A percentile compares a stretch with the other conserved stretches of the same genome.
phyloP scores from a whole-genome alignment of 2,113 vertebrate genomes.

The Excalfactoria chinensis region DNA sequence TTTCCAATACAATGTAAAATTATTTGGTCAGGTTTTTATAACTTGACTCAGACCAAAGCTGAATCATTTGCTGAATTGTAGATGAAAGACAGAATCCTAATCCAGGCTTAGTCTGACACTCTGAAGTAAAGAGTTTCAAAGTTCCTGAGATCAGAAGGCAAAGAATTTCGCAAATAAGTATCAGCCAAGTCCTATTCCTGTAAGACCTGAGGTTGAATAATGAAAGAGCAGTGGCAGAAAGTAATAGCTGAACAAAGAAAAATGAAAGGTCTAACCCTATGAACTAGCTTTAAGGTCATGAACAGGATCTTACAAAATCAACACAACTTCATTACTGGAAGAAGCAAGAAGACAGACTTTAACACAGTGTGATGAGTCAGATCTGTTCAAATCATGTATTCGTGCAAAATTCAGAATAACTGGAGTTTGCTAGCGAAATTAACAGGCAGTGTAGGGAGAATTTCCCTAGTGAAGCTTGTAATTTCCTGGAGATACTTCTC shows the following conservation, averaged over 20 bases:
- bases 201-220: constrained; percentile 56
- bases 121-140: constrained; percentile 56
- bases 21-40: neutral
- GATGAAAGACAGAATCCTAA: constrained; percentile 38
- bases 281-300: constrained; percentile 63
- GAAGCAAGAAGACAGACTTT: constrained; percentile 42
- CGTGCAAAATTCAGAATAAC: constrained; percentile 37
- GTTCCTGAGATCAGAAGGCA: constrained; percentile 53
- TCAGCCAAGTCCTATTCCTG: constrained; percentile 58
- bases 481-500: constrained; percentile 39
- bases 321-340: constrained; percentile 65
- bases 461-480: constrained; percentile 40
- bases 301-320: constrained; percentile 59
- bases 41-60: neutral
- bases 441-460: constrained; percentile 13
- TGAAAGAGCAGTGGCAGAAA: constrained; percentile 54
- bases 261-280: constrained; percentile 54
- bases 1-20: neutral
- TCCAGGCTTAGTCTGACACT: constrained; percentile 45
- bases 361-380: constrained; percentile 38
- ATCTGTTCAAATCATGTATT: constrained; percentile 45
- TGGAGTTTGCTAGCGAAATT: constrained; percentile 39
- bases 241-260: constrained; percentile 47
- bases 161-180: constrained; percentile 60
- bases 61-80: constrained; percentile 14